Base-by-base conservation (phyloP, 2,113 vertebrate species). In the Paramisgurnus dabryanus region DNA sequence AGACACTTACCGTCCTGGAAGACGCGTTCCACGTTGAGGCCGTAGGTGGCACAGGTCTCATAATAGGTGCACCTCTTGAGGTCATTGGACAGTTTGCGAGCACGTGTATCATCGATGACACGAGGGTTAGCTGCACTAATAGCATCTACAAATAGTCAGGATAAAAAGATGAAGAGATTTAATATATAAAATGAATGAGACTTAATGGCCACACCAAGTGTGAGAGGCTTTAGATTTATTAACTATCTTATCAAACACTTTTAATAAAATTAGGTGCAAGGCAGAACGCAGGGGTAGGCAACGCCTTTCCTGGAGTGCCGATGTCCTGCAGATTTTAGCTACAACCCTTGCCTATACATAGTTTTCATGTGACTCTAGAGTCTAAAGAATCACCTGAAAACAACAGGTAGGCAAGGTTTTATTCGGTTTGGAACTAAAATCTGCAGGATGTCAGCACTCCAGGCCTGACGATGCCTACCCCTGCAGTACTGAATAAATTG, bases 31-130 rank as follows among this genome's bases (percentile, higher is more conserved):
- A 99, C 97, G 12, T 99, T 99, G 68, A 99, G 95, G 8, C 98
- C 98, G 0, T 99, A 99, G 0, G 97, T 99, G 53, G 98, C 96
- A 0, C 98, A 99, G 5, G 98, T 99, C 83, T 99, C 98, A 0
- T 99, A 99, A 91, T 99, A 99, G 0, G 97, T 98, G 91, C 97
- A 99, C 78, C 97, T 92, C 86, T 99, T 99, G 76, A 99, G 94
- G 89, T 99, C 97, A 0, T 95, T 98, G 43, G 96, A 98, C 5
- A 99, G 86, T 82, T 98, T 99, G 58, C 96, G 86, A 0, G 98
- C 97, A 0, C 96, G 88, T 55, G 92, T 87, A 64, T 99, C 98
- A 0, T 99, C 97, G 0, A 99, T 99, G 70, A 99, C 97, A 0
- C 97, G 90, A 0, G 98, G 98, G 86, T 99, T 99, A 13, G 89